Base-by-base conservation (phyloP, 2,113 vertebrate genomes). In the Salvelinus fontinalis region DNA sequence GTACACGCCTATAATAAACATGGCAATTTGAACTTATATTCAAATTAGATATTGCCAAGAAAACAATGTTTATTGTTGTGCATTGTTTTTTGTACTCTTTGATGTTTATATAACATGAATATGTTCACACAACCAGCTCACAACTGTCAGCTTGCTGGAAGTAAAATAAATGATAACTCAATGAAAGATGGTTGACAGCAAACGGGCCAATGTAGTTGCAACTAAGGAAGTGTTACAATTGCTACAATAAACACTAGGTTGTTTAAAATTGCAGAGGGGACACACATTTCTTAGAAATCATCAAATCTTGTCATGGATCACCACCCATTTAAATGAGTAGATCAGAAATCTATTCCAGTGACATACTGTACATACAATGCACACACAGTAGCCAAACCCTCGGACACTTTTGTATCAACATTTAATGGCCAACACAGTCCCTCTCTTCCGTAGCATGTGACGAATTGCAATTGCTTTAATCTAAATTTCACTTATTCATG, bases 221-320 rank as follows among this genome's bases (percentile, higher is more conserved):
- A 66, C 60, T 34, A 74, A 48, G 62, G 73, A 26, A 66, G 73
- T 31, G 34, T 64, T 62, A 44, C 59, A 11, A 74, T 65, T 74
- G 60, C 44, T 27, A 27, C 13, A 7, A 13, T 27, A 27, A 68
- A 9, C n/a, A 16, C 7, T 29, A 18, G 66, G 57, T 64, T 14
- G 11, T 51, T 44, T 26, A 26, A 65, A 44, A 49, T 66, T 67
- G 76, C 26, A 39, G 34, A 31, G 26, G n/a, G 11, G 39, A 57
- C n/a, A 24, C 31, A 16, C 44, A 49, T 67, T 74, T 44, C 66
- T 84, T 8, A 65, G 12, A 71, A 77, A 73, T 75, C 12, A 79
- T 75, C 76, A 74, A 83, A 80, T 67, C 67, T 20, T 8, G 18
- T 75, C 76, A 68, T 71, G n/a, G 74, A 24, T 66, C 75, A 77